Evolutionary conservation across 2,113 vertebrate species (phyloP), one percentile per base, ranked within the genome.

Genomic region (Phaethon lepturus): DNA sequence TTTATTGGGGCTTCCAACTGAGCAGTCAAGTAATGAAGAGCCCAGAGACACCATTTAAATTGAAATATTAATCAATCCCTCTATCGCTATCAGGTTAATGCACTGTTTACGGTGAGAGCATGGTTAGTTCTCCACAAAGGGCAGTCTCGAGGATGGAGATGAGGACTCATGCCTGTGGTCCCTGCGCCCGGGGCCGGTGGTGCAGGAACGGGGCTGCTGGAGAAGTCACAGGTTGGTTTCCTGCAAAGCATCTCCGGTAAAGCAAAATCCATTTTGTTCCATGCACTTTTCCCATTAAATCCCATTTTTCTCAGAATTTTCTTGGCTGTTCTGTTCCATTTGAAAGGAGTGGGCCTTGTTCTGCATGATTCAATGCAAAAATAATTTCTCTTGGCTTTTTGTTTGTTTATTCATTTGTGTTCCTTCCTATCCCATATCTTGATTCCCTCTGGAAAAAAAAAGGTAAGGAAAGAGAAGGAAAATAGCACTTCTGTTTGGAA

Each of bases 341-440:
- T 72, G 69, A 92, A 86, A 92, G 52, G 44, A 79, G 20, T 14
- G 31, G n/a, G 49, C 28, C 49, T 55, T 59, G 45, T 88, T 17
- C 90, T 90, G 62, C 25, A 58, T 80, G 72, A 86, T 86, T 80
- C 88, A 94, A 84, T 73, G 72, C 35, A 88, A 73, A 93, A 92
- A 45, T 45, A 56, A 76, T 95, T 76, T 56, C 24, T 76, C 44
- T 83, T 97, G 88, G 78, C 71, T 77, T 93, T 95, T 95, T 91
- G 63, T 73, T 90, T 97, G 77, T 95, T 96, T 91, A 35, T 45
- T 82, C 35, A 3, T 89, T 95, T 77, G 45, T 58, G 22, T 63
- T 92, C 49, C 28, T 88, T 92, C 63, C 50, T 74, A 80, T 71
- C 31, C 63, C 31, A 6, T 77, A 66, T 71, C 77, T 78, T 25